Base-by-base conservation (phyloP, 1,140 invertebrate genomes). In the Pogonomyrmex californicus region DNA sequence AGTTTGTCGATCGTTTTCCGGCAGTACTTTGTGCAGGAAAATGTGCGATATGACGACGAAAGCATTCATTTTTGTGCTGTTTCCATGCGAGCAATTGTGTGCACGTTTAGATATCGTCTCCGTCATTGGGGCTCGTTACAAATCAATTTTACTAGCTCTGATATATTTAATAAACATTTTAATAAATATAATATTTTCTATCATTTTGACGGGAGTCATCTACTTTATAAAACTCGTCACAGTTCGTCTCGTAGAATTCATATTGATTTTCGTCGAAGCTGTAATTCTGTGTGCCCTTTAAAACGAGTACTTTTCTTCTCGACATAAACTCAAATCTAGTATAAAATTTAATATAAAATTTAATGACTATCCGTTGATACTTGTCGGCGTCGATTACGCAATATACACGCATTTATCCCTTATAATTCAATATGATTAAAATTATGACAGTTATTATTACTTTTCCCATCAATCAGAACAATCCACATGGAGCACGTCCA, bases 231-330 rank as follows among this genome's bases (percentile, higher is more conserved):
- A 44, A 71, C 44, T 83, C 41, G 79, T 83, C 79, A 63, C 30
- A 83, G 68, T 83, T 60, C 12, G 79, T 83, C 41, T 83, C 10
- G 68, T 81, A 68, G 70, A 36, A 44, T 44, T 71, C 77, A 1
- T 41, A 70, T 1, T 41, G 36, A 60, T 73, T 81, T 60, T n/a
- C 30, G 41, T 77, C 41, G 14, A 77, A 77, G n/a, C 41, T 47
- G 30, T 63, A 77, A 76, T 44, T 60, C n/a, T 41, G 12, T 38
- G 10, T 33, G 10, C 12, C 3, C 7, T 47, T 51, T 41, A n/a
- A 41, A 41, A 6, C 30, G 33, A 68, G 41, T 14, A 14, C 3
- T n/a, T 33, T 17, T 51, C 17, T 47, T 56, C 10, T 30, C n/a
- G 33, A 38, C n/a, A 41, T 51, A 4, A 51, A 51, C 41, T 56